Evolutionary conservation across 2,113 vertebrate species (phyloP).

Genomic region (Gymnarchus niloticus): DNA sequence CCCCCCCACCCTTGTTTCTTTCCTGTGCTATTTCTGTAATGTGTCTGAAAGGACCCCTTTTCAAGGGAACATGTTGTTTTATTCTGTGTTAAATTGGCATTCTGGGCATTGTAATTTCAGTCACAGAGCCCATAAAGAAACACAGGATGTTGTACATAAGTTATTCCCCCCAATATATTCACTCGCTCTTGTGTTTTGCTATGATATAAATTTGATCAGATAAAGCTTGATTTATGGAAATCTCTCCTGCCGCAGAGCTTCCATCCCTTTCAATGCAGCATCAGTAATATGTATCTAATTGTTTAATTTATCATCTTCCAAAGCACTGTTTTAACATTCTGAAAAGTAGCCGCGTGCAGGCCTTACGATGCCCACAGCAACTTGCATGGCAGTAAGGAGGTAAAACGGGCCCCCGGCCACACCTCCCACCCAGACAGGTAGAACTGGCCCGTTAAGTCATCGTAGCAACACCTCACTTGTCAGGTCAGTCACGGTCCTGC

Average conservation of each 20-base stretch:
- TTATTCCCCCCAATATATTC: background rate
- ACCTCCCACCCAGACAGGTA: background rate
- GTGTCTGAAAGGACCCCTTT: background rate
- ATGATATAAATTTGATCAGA: conserved; percentile 22
- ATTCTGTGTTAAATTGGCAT: background rate
- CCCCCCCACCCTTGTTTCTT: background rate
- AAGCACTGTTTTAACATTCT: background rate
- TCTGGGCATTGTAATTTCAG: conserved; percentile 12
- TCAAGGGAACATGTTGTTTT: background rate
- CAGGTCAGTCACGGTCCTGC: background rate
- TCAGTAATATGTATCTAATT: conserved; percentile 3
- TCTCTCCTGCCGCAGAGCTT: background rate
- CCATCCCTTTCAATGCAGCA: background rate
- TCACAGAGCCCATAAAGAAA: background rate
- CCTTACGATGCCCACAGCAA: background rate
- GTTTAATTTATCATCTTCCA: conserved; percentile 17
- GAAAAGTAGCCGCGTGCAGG: background rate
- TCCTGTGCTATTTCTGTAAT: conserved; percentile 11
- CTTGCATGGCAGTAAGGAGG: background rate
- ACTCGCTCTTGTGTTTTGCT: conserved; percentile 11
- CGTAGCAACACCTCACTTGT: background rate
- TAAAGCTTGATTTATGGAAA: conserved; percentile 21
- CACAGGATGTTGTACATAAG: background rate
- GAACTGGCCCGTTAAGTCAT: background rate
- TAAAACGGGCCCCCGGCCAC: background rate